Base-by-base conservation (phyloP, 2,888 invertebrate species). In the Eudasyphora cyanicolor region DNA sequence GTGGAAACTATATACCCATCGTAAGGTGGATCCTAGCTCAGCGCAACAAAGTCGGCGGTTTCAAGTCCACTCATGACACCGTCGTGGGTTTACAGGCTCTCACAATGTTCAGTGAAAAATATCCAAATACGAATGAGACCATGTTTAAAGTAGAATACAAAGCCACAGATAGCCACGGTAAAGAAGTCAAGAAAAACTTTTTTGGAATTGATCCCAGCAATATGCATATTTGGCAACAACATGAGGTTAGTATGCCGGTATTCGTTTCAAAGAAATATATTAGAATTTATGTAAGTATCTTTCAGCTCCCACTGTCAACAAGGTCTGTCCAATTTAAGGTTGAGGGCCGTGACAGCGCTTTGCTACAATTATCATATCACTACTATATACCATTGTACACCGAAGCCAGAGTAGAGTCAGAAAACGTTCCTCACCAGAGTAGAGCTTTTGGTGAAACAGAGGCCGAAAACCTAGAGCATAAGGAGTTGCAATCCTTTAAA, bases 51-150 rank as follows among this genome's bases (percentile, higher is more conserved):
- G 92, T 94, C 2, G 97, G 97, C 1, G 96, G 96, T 0, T 96
- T 96, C 87, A 91, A 94, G 0, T 95, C 96, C 0, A 96, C 97
- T 0, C 96, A 95, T 93, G 96, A 97, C 87, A 96, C 96, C 0
- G 95, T 96, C 6, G 93, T 96, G 32, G 96, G 95, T 6, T 92
- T 96, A 76, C 94, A 94, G 87, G 96, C 96, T 0, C 93, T 96
- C 54, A 94, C 95, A 24, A 93, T 94, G 87, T 92, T 95, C 82
- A 94, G 94, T 1, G 93, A 93, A 79, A 93, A 92, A 87, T 24
- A 38, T 57, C 91, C 95, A 45, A 91, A 93, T 14, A 19, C 21
- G 14, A 35, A 27, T 24, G 57, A 76, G 38, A 42, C 29, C 1
- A 69, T 42, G 38, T 38, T 76, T 19, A 57, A 67, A 14, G 69